A percentile compares a stretch with the other conserved stretches of the same genome.
Conservation (phyloP, 2,888 invertebrate species). For the Limenitis camilla region DNA sequence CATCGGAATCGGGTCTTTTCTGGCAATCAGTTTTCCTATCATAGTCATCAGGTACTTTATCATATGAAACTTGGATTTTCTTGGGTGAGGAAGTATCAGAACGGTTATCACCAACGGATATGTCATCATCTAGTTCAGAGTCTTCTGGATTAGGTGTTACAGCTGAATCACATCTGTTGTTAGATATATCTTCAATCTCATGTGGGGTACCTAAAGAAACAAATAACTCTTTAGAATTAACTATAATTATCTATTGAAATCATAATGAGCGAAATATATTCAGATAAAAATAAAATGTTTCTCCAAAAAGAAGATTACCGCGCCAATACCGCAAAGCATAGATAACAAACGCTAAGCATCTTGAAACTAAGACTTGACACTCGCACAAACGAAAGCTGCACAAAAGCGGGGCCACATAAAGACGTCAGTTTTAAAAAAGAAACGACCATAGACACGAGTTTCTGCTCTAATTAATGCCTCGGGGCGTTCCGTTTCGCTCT, state of each 20-base stretch:
- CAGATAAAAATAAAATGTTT: conserved; percentile 3
- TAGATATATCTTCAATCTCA: conserved; percentile 41
- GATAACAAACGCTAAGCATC: conserved; percentile 22
- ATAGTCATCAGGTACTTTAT: conserved; percentile 30
- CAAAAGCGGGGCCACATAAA: conserved; percentile 63
- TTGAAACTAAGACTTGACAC: conserved; percentile 57
- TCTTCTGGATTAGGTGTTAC: conserved; percentile 45
- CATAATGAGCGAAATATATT: not conserved
- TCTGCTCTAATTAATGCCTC: conserved; percentile 74
- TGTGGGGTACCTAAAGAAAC: conserved; percentile 35
- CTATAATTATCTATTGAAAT: not conserved
- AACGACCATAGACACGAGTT: conserved; percentile 62
- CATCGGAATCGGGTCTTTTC: conserved; percentile 30
- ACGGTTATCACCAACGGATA: conserved; percentile 64
- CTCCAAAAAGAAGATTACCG: conserved; percentile 15
- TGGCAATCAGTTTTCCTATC: conserved; percentile 35
- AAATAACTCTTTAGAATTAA: not conserved
- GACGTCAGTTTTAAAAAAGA: conserved; percentile 67
- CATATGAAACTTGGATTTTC: conserved; percentile 33
- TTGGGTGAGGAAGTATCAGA: conserved; percentile 57
- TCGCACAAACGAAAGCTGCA: conserved; percentile 50
- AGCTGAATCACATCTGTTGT: conserved; percentile 35
- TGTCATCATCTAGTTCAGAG: conserved; percentile 59
- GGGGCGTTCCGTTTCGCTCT: conserved; percentile 67
- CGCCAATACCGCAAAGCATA: conserved; percentile 32